A percentile compares a stretch with the other conserved stretches of the same genome.
Conservation (phyloP, 2,888 invertebrate species). For the Caenorhabditis sulstoni region DNA sequence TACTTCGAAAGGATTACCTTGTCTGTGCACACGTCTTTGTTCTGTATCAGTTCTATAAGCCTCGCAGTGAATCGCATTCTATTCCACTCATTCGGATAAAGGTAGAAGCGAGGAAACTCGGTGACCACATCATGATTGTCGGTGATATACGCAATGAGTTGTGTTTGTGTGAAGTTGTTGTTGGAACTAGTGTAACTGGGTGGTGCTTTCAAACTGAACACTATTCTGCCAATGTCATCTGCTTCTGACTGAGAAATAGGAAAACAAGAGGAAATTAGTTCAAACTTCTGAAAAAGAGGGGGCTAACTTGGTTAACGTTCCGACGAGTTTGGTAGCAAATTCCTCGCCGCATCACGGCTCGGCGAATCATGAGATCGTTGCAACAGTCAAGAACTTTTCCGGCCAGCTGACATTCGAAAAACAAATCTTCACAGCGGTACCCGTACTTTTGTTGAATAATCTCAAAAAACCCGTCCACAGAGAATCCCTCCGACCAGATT, state of each 20-base stretch:
- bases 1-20: conserved; percentile 53
- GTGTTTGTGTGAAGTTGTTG: conserved; percentile 74
- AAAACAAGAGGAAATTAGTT: neutral
- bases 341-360: conserved; percentile 75
- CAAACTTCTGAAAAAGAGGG: too few relatives aligned
- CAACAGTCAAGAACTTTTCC: conserved; percentile 75
- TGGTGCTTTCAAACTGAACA: conserved; percentile 73
- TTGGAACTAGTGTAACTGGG: conserved; percentile 69
- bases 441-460: conserved; percentile 76
- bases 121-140: conserved; percentile 77
- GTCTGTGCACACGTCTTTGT: conserved; percentile 67
- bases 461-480: conserved; percentile 71
- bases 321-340: conserved; percentile 75
- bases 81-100: conserved; percentile 78
- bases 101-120: conserved; percentile 78
- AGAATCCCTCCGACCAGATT: conserved; percentile 73
- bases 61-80: conserved; percentile 70
- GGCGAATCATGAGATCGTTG: conserved; percentile 68
- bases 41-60: conserved; percentile 67
- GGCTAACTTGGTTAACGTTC: conserved; percentile 70
- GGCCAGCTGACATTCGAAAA: conserved; percentile 74
- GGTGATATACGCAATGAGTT: conserved; percentile 76
- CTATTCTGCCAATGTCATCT: conserved; percentile 77
- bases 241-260: conserved; percentile 73
- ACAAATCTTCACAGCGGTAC: conserved; percentile 76